phyloP scores from a whole-genome alignment of 2,797 vertebrate species.

The Rhodeus uyekii region DNA sequence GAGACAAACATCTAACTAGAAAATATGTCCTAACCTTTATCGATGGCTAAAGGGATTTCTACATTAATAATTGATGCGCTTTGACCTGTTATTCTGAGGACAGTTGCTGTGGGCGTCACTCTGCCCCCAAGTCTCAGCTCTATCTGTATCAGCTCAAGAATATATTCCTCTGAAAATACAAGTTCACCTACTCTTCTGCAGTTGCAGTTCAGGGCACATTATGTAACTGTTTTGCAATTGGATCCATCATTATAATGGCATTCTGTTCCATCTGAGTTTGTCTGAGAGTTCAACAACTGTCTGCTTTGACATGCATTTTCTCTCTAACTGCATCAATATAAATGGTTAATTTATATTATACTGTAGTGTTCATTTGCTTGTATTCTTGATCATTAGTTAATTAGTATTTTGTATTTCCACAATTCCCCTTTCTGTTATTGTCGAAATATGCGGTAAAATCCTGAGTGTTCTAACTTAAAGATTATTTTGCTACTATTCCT shows the following conservation, averaged over 20 bases:
- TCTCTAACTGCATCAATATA: neutral
- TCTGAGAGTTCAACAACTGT: neutral
- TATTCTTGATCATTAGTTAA: too few relatives aligned
- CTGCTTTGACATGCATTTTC: neutral
- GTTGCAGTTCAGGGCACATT: neutral
- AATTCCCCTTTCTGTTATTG: too few relatives aligned
- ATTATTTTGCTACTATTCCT: too few relatives aligned
- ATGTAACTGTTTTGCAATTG: neutral
- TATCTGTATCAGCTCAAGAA: neutral
- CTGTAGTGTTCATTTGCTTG: too few relatives aligned
- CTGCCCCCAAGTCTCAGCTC: neutral
- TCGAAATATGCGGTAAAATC: too few relatives aligned
- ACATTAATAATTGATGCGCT: neutral
- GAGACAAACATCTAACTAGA: constrained; percentile 25
- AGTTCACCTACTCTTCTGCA: neutral
- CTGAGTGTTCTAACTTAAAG: too few relatives aligned
- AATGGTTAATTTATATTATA: too few relatives aligned
- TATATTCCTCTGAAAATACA: neutral
- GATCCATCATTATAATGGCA: constrained; percentile 31
- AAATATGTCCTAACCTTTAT: neutral
- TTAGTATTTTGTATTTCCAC: too few relatives aligned
- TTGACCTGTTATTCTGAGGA: constrained; percentile 8
- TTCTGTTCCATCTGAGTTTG: neutral
- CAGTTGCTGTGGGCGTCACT: neutral
- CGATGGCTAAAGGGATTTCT: neutral